Evolutionary conservation across 2,113 vertebrate genomes (phyloP).

Genomic region (Cyanistes caeruleus): DNA sequence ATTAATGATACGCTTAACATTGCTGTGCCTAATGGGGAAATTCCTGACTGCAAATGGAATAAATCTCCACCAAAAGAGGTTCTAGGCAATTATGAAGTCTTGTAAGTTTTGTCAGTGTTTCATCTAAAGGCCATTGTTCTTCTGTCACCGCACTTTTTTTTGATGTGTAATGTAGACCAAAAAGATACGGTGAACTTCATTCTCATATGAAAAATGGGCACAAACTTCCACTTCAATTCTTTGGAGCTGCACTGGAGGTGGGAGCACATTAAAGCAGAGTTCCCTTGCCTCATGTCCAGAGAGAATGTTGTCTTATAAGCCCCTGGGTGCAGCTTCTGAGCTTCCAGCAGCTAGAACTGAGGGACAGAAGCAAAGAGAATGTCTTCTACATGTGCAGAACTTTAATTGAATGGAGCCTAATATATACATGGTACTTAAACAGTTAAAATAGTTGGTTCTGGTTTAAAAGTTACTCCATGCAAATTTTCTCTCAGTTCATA

Average conservation of each 20-base stretch:
- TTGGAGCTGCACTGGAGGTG: not conserved
- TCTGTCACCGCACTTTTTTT: not conserved
- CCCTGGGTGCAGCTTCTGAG: not conserved
- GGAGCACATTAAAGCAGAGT: not conserved
- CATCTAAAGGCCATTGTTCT: not conserved
- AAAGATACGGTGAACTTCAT: not conserved
- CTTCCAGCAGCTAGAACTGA: not conserved
- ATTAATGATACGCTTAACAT: conserved; percentile 98
- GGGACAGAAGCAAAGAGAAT: not conserved
- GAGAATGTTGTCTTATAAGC: not conserved
- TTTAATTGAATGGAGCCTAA: not conserved
- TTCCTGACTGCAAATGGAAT: conserved; percentile 95
- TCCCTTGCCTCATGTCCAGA: not conserved
- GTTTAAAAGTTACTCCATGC: not conserved
- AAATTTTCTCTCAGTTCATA: not conserved
- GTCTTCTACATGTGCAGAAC: not conserved
- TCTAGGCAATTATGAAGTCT: conserved; percentile 92
- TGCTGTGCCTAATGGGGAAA: conserved; percentile 90
- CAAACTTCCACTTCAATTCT: not conserved
- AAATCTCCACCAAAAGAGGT: conserved; percentile 89
- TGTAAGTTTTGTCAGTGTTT: conserved; percentile 81
- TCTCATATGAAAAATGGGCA: not conserved
- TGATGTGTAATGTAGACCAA: not conserved
- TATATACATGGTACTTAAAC: not conserved
- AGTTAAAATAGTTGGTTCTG: not conserved